phyloP scores from a whole-genome alignment of 1,140 invertebrate genomes.

The Bombus waltoni region DNA sequence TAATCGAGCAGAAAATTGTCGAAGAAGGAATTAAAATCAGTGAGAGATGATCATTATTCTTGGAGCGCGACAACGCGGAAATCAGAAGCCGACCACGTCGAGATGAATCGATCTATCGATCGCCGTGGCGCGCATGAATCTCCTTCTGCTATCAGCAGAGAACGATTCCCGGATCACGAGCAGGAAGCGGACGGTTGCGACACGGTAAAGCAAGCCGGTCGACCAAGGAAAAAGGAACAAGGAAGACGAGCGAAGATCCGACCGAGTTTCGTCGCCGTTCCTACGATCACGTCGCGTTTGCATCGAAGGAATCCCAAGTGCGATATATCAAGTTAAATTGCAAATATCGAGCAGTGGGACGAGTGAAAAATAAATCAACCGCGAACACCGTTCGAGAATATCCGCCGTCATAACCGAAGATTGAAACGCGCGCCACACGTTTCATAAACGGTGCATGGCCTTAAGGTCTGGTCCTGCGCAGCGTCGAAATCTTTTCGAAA shows the following conservation, averaged over 20 bases:
- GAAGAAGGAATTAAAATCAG: conserved; percentile 8
- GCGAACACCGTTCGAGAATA: not conserved
- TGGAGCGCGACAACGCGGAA: not conserved
- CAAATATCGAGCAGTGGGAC: conserved; percentile 14
- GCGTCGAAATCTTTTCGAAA: too few relatives aligned
- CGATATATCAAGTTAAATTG: conserved; percentile 44
- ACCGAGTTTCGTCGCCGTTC: conserved; percentile 9
- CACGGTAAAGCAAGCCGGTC: not conserved
- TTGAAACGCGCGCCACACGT: not conserved
- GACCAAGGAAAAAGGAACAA: not conserved
- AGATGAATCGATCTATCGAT: conserved; percentile 22
- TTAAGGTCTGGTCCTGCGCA: too few relatives aligned
- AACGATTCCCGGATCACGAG: conserved; percentile 29
- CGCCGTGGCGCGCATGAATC: conserved; percentile 3
- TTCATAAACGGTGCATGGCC: not conserved
- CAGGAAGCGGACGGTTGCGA: not conserved
- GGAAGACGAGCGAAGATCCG: not conserved
- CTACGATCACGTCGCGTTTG: conserved; percentile 11
- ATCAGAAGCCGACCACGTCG: not conserved
- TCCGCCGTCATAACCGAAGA: not conserved
- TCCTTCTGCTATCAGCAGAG: not conserved
- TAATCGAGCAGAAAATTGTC: conserved; percentile 9
- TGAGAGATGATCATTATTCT: conserved; percentile 10
- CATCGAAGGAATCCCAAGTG: conserved; percentile 3
- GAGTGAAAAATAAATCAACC: conserved; percentile 40